Evolutionary conservation across 2,888 invertebrate genomes (phyloP).

Genomic region (Sturmia bella): DNA sequence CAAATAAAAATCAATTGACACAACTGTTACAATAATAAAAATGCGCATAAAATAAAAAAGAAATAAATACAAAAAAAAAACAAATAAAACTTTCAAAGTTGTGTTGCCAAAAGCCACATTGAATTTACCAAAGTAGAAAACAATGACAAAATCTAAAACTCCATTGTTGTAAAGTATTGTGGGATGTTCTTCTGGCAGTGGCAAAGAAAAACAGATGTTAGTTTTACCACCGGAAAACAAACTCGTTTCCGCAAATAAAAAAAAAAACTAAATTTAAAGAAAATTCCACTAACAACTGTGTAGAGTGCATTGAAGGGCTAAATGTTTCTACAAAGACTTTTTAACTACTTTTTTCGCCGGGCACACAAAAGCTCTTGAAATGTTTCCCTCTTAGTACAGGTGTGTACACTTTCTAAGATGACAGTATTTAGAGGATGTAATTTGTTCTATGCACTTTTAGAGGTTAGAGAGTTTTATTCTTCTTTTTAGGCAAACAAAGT

Average conservation of each 20-base stretch:
- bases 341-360: not conserved
- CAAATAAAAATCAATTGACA: conserved; percentile 32
- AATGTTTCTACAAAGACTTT: conserved; percentile 13
- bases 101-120: conserved; percentile 40
- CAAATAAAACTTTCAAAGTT: conserved; percentile 24
- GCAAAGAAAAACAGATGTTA: conserved; percentile 15
- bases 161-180: not conserved
- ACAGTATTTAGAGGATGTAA: no score
- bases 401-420: not conserved
- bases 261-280: not conserved
- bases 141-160: conserved; percentile 9
- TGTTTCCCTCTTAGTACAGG: not conserved
- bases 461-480: no score
- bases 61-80: not conserved
- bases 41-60: not conserved
- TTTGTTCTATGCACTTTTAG: no score
- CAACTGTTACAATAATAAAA: conserved; percentile 38
- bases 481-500: no score
- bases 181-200: not conserved
- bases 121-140: conserved; percentile 22
- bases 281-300: conserved; percentile 22
- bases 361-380: not conserved
- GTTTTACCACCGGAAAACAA: conserved; percentile 18
- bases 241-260: conserved; percentile 31
- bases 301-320: not conserved